phyloP scores from a whole-genome alignment of 2,888 invertebrate genomes.

The Seira ritae region DNA sequence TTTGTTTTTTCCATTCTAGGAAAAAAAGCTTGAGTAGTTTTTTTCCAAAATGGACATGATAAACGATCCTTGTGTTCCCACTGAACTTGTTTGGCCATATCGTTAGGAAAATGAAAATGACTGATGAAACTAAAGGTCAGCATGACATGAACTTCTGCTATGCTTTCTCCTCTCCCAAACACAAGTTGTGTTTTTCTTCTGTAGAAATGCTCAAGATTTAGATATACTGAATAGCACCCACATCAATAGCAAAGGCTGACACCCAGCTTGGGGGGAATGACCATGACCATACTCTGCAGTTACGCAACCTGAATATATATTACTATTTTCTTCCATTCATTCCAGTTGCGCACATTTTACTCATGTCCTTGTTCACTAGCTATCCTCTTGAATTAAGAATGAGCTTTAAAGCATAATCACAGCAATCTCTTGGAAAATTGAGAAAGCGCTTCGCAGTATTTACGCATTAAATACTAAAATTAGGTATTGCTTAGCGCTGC shows the following conservation, averaged over 20 bases:
- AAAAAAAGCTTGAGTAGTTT: background rate
- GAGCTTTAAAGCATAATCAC: background rate
- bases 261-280: background rate
- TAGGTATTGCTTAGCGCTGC: background rate
- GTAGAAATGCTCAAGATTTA: too few relatives aligned
- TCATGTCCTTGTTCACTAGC: background rate
- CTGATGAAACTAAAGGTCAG: slow-evolving; percentile 60
- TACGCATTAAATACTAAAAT: background rate
- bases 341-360: background rate
- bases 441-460: background rate
- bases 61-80: background rate
- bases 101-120: slow-evolving; percentile 57
- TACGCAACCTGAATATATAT: background rate
- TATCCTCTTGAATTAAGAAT: background rate
- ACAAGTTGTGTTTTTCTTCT: too few relatives aligned
- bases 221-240: slow-evolving; percentile 37
- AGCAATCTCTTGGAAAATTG: background rate
- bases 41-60: background rate
- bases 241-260: background rate
- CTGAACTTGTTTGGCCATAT: slow-evolving; percentile 12
- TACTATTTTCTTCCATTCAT: background rate
- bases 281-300: background rate
- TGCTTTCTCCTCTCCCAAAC: background rate
- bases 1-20: too few relatives aligned
- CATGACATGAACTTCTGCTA: too few relatives aligned